phyloP scores from a whole-genome alignment of 2,797 vertebrate species.

The Alosa sapidissima region DNA sequence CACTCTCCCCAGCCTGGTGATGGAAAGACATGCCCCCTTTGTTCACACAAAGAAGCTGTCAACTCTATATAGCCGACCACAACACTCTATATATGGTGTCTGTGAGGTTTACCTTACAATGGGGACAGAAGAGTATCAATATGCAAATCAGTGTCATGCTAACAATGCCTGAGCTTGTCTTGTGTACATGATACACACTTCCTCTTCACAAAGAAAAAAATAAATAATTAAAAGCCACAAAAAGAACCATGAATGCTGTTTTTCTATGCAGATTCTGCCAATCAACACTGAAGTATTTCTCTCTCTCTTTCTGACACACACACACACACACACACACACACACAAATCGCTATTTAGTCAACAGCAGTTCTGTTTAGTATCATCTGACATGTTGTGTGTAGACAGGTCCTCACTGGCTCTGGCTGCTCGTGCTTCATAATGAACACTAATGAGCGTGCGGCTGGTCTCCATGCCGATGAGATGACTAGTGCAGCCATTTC shows the following conservation, averaged over 20 bases:
- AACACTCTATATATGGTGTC: not conserved
- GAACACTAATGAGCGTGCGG: slow-evolving; percentile 27
- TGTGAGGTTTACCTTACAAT: not conserved
- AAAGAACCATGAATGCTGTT: too few relatives aligned
- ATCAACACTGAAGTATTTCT: too few relatives aligned
- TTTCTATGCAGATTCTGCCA: too few relatives aligned
- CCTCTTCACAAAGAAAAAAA: not conserved
- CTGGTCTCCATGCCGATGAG: not conserved
- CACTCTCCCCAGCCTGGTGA: not conserved
- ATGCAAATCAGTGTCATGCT: not conserved
- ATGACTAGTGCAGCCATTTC: not conserved
- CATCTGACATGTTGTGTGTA: not conserved
- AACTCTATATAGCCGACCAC: not conserved
- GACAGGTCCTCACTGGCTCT: not conserved
- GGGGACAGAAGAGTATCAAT: not conserved
- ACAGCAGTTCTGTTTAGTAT: not conserved
- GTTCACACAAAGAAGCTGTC: not conserved
- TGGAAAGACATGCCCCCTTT: not conserved
- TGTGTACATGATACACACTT: not conserved
- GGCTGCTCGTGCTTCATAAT: slow-evolving; percentile 27
- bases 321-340: not conserved
- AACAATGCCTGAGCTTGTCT: not conserved
- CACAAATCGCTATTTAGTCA: not conserved
- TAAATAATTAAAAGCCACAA: not conserved
- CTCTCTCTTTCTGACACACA: too few relatives aligned